A percentile compares a stretch with the other conserved stretches of the same genome.
Evolutionary conservation across 2,797 vertebrate genomes (phyloP).

Genomic region (Macrochelys suwanniensis): DNA sequence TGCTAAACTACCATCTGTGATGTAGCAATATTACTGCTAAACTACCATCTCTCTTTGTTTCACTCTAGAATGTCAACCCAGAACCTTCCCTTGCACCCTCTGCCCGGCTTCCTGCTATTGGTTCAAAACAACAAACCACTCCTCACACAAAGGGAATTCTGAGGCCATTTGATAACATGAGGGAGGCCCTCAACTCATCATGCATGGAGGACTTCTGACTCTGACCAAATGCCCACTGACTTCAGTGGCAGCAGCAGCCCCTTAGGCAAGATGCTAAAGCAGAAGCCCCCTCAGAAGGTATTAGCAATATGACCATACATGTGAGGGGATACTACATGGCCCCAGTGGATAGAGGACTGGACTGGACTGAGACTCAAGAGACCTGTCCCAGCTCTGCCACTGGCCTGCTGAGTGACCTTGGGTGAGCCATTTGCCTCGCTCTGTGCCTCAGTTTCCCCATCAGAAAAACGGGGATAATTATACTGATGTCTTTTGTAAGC

Average conservation of each 20-base stretch:
- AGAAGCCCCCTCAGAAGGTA: slow-evolving; percentile 75
- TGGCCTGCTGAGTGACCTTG: background rate
- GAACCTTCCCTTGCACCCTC: slow-evolving; percentile 9
- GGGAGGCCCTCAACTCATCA: slow-evolving; percentile 78
- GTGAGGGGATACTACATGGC: background rate
- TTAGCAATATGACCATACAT: slow-evolving; percentile 77
- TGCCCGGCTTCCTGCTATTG: slow-evolving; percentile 50
- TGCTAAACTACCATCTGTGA: background rate
- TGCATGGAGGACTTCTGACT: slow-evolving; percentile 59
- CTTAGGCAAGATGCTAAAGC: slow-evolving; percentile 71
- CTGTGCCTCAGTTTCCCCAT: too few species aligned
- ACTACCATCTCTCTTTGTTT: background rate
- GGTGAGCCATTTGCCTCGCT: background rate
- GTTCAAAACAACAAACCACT: slow-evolving; percentile 65
- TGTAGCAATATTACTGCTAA: background rate
- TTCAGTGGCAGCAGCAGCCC: slow-evolving; percentile 75
- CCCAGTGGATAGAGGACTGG: background rate
- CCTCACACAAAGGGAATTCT: slow-evolving; percentile 74
- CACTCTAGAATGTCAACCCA: background rate
- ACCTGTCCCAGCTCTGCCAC: too few species aligned
- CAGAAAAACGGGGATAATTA: too few species aligned
- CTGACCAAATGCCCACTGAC: slow-evolving; percentile 75
- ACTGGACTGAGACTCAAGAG: background rate
- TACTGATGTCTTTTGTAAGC: too few species aligned
- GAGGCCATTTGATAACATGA: slow-evolving; percentile 77